Conservation (phyloP, 2,797 vertebrate species). For the Mycteria americana region DNA sequence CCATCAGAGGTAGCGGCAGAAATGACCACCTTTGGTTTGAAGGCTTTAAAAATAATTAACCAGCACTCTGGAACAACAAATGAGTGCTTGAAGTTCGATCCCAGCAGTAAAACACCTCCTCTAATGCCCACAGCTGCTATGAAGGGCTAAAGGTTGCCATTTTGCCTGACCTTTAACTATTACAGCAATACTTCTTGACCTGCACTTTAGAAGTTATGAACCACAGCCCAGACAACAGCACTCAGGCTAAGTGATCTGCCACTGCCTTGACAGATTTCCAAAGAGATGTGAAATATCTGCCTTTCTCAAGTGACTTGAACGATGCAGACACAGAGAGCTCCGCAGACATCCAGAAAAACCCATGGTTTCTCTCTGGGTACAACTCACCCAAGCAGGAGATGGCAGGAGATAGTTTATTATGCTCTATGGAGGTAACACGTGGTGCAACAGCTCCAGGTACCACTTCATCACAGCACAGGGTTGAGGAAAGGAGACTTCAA, state of each 20-base stretch:
- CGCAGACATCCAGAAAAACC: neutral
- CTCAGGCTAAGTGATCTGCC: neutral
- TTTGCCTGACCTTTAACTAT: neutral
- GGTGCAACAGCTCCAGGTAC: neutral
- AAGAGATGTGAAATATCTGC: neutral
- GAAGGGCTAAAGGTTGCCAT: neutral
- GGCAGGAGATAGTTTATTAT: neutral
- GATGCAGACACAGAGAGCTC: neutral
- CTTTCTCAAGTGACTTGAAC: neutral
- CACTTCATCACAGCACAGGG: neutral
- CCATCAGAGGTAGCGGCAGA: neutral
- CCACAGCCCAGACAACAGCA: neutral
- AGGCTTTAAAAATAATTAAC: neutral
- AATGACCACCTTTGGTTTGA: neutral
- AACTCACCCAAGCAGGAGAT: neutral
- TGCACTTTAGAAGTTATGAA: neutral
- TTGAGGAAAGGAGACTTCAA: neutral
- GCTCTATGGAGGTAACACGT: neutral
- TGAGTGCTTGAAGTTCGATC: neutral
- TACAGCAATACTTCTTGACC: neutral
- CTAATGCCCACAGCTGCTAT: neutral
- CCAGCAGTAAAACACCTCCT: neutral
- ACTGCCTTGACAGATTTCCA: neutral
- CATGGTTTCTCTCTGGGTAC: neutral
- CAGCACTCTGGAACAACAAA: neutral